Evolutionary conservation across 2,797 vertebrate genomes (phyloP), one percentile per base, ranked within the genome.

Genomic region (Myripristis jacobus): DNA sequence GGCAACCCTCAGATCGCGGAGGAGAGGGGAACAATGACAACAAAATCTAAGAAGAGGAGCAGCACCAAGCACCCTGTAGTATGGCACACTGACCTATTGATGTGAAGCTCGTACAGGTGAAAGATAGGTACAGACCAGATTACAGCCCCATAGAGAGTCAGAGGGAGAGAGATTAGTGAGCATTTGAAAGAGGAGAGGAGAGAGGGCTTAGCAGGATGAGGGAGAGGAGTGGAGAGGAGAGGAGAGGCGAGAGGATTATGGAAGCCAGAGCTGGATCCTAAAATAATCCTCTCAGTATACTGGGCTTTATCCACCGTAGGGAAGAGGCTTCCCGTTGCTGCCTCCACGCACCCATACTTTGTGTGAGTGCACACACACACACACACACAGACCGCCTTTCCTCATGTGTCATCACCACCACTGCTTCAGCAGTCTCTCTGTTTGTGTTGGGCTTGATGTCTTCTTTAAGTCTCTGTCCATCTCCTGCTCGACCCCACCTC

Each of bases 241-340:
- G 87, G 86, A 91, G 90, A 85, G 84, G 74, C 89, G 84, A 88
- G 86, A 84, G 92, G 94, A 94, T 95, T 94, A 95, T 70, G 72
- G 78, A 83, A 88, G 88, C 72, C 78, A 88, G 85, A 92, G 89
- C 88, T 73, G 88, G 84, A 93, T 93, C 90, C 87, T 86, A 89
- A 91, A 94, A 93, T 94, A 94, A 94, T 95, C 94, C 92, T 89
- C 86, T 91, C 83, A 83, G 89, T 80, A 84, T 85, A 84, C 83
- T 80, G 70, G 77, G 81, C 73, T 91, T 92, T 87, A 82, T 89
- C 88, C 47, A 48, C 73, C 41, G 74, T 46, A 50, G 71, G 80
- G 36, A 77, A 77, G 73, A 74, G 73, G 80, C 68, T 59, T 81
- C 63, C 67, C 68, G 18, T 63, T 75, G 58, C 60, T 31, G 16